Base-by-base conservation (phyloP, 2,113 vertebrate species). In the Rhadina sibilatrix region DNA sequence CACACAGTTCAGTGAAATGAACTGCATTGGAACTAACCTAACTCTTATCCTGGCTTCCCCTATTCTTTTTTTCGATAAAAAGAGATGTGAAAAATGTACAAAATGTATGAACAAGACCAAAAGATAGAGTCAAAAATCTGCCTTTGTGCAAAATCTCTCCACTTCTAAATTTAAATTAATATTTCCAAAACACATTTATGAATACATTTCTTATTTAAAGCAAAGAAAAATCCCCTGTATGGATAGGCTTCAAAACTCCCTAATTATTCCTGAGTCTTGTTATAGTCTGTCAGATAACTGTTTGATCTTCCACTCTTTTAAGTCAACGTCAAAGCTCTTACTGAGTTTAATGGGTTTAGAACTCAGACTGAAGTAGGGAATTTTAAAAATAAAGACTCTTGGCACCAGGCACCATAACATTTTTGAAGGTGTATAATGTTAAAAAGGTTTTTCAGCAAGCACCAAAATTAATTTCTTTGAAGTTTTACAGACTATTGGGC, bases 311-410 rank as follows among this genome's bases (percentile, higher is more conserved):
- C 40, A 42, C 21, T 83, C 94, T 96, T 96, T 96, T 72, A 97
- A 93, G 93, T 93, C 61, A 89, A 40, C 1, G 80, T 95, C 71
- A 92, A 90, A 89, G 83, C 53, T 92, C 80, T 90, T 74, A 56
- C 56, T 65, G 83, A 96, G 47, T 92, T 95, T 92, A 93, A 77
- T 92, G 38, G 46, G 47, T 52, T 96, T 71, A 92, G 85, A 95
- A 81, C 38, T 92, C 31, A 57, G 83, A 88, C 44, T 2, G 57
- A 93, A 89, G 86, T 42, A 93, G 83, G 91, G 89, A 61, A 93
- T 95, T 97, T 97, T 88, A 87, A 69, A 97, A 93, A 94, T 96
- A 88, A 69, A 94, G 82, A 79, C 64, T 91, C 76, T 95, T 97
- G 94, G 87, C 66, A 83, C 20, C n/a, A 57, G 40, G 22, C 80